phyloP scores from a whole-genome alignment of 2,113 vertebrate genomes.

The Melanotaenia duboulayi region DNA sequence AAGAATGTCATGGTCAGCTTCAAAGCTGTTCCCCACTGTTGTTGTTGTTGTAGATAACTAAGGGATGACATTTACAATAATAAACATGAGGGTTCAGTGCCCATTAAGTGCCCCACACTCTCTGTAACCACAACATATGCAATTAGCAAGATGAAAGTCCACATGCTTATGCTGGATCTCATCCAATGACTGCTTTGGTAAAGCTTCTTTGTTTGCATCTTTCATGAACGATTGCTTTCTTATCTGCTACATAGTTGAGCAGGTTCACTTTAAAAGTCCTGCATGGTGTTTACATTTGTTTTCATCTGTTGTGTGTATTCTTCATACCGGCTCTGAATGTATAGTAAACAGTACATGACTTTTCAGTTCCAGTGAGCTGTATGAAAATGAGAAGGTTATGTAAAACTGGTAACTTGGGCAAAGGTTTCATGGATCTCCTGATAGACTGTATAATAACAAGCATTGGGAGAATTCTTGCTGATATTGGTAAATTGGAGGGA shows the following conservation, averaged over 20 bases:
- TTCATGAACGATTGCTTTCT: conserved; percentile 25
- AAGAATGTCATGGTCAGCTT: conserved; percentile 18
- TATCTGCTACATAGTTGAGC: conserved; percentile 17
- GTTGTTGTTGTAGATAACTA: neutral
- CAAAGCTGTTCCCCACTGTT: conserved; percentile 6
- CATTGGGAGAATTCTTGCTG: neutral
- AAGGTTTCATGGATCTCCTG: conserved; percentile 4
- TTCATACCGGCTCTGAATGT: conserved; percentile 30
- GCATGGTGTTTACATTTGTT: conserved; percentile 12
- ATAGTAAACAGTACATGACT: conserved; percentile 43
- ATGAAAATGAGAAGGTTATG: neutral
- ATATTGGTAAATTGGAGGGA: neutral
- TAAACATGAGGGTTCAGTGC: conserved; percentile 10
- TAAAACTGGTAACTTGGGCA: neutral
- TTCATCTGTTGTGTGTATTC: conserved; percentile 6
- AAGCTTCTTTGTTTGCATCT: conserved; percentile 47
- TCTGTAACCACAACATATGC: conserved; percentile 16
- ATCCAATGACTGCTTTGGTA: conserved; percentile 27
- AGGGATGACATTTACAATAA: conserved; percentile 14
- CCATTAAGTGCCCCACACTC: conserved; percentile 7
- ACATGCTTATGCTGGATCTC: conserved; percentile 44
- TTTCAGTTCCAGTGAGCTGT: neutral
- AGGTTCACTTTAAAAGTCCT: conserved; percentile 13
- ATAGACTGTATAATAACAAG: neutral
- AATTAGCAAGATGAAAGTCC: conserved; percentile 48